Conservation (phyloP, 2,113 vertebrate species). For the Gymnogyps californianus region DNA sequence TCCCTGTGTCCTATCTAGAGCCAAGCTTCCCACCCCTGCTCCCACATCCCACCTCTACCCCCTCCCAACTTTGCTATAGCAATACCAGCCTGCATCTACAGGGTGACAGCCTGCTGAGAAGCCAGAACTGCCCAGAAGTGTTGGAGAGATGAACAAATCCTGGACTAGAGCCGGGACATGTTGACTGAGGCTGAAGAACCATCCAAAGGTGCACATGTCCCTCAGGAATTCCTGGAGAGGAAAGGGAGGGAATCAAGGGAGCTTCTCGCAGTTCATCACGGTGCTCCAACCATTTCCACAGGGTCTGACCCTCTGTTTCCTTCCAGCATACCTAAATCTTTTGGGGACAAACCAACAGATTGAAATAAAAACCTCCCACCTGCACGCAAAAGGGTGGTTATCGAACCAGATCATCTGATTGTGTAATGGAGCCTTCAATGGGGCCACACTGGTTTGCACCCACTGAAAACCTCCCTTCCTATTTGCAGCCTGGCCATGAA, state of each 20-base stretch:
- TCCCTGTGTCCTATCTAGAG: not conserved
- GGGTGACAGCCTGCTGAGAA: not conserved
- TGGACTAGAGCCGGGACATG: not conserved
- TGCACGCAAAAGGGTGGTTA: not conserved
- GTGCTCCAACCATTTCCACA: not conserved
- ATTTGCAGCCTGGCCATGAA: not conserved
- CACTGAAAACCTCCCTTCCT: not conserved
- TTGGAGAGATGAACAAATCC: not conserved
- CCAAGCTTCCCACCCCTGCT: not conserved
- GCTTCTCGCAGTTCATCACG: not conserved
- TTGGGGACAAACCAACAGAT: not conserved
- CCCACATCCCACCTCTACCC: not conserved
- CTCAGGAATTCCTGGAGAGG: not conserved
- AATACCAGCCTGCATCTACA: not conserved
- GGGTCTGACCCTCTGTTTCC: not conserved
- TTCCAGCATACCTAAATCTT: not conserved
- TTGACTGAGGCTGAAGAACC: not conserved
- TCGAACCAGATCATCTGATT: not conserved
- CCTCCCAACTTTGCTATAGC: fast-evolving
- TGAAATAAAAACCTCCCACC: not conserved
- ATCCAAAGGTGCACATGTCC: not conserved
- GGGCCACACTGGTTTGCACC: not conserved
- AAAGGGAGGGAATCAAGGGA: not conserved
- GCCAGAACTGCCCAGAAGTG: not conserved
- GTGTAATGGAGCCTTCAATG: not conserved